A percentile compares a stretch with the other conserved stretches of the same genome.
These are phyloP conservation scores for Spinibarbus caldwelli DNA, from an alignment of 2,797 vertebrate species.

Conservation along the genomic window DNA sequence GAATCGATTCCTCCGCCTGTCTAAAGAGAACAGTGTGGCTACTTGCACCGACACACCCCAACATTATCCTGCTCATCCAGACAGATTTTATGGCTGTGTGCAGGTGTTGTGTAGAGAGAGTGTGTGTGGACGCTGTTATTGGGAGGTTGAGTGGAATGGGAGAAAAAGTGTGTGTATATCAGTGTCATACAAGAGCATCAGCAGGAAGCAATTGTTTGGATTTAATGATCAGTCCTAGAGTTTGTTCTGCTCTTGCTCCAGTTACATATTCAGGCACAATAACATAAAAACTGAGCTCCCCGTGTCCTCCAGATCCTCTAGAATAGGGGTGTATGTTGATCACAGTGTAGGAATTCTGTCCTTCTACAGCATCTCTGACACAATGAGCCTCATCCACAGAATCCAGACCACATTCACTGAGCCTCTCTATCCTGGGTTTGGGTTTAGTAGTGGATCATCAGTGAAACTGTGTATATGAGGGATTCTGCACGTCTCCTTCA, in stretches of 20 bases:
- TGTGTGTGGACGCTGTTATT: conserved; percentile 3
- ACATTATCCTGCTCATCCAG: background rate
- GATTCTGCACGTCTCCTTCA: background rate
- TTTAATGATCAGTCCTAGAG: conserved; percentile 6
- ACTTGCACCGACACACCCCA: background rate
- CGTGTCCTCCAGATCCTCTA: background rate
- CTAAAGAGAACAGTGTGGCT: background rate
- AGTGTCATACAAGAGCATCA: background rate
- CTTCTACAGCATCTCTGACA: background rate
- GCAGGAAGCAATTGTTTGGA: background rate
- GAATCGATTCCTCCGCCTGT: background rate
- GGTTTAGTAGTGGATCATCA: background rate
- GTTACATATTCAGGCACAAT: background rate
- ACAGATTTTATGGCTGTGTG: background rate
- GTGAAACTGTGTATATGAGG: background rate
- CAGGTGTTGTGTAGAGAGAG: background rate
- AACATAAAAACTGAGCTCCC: background rate
- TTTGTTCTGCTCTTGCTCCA: background rate
- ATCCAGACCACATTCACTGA: background rate
- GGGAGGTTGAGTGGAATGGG: background rate
- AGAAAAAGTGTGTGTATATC: conserved; percentile 8
- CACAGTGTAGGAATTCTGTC: background rate
- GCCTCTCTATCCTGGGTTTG: background rate
- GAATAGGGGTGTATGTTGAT: conserved; percentile 3
- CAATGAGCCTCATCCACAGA: background rate